phyloP scores from a whole-genome alignment of 2,113 vertebrate genomes.

The Chauna torquata region DNA sequence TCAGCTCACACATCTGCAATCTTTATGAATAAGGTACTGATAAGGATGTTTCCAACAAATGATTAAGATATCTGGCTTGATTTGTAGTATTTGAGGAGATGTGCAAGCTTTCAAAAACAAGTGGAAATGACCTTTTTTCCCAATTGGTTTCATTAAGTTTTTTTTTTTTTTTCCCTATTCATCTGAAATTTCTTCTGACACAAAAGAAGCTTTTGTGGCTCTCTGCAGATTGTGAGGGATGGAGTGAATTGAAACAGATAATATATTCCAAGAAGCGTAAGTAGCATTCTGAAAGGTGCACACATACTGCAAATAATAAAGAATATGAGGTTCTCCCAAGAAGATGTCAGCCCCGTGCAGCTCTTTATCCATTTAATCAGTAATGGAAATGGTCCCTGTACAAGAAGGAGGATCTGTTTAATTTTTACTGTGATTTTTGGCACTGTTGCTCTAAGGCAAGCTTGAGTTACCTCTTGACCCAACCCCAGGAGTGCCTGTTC shows the following conservation, averaged over 20 bases:
- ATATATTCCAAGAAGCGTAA: constrained; percentile 38
- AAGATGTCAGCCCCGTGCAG: constrained; percentile 42
- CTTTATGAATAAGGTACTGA: constrained; percentile 66
- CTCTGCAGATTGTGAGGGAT: constrained; percentile 37
- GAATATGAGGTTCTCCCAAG: constrained; percentile 71
- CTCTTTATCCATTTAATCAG: constrained; percentile 77
- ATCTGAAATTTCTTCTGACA: constrained; percentile 51
- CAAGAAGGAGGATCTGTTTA: constrained; percentile 56
- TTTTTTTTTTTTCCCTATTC: not conserved
- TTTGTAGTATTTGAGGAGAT: constrained; percentile 51
- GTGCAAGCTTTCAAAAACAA: constrained; percentile 38
- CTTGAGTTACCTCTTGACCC: constrained; percentile 77
- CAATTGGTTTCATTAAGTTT: constrained; percentile 49
- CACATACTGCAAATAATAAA: constrained; percentile 75
- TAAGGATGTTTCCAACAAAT: constrained; percentile 67
- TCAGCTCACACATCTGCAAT: constrained; percentile 59
- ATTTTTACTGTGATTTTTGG: constrained; percentile 72
- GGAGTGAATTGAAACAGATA: constrained; percentile 37
- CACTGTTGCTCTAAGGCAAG: constrained; percentile 57
- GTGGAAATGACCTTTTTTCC: constrained; percentile 7
- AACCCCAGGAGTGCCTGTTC: constrained; percentile 75
- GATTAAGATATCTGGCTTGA: constrained; percentile 73
- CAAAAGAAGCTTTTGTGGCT: constrained; percentile 49
- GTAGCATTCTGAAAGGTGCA: constrained; percentile 78
- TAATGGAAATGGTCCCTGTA: constrained; percentile 33